These are phyloP conservation scores for Agrilus mali DNA, from an alignment of 2,888 invertebrate genomes.

Conservation along the genomic window DNA sequence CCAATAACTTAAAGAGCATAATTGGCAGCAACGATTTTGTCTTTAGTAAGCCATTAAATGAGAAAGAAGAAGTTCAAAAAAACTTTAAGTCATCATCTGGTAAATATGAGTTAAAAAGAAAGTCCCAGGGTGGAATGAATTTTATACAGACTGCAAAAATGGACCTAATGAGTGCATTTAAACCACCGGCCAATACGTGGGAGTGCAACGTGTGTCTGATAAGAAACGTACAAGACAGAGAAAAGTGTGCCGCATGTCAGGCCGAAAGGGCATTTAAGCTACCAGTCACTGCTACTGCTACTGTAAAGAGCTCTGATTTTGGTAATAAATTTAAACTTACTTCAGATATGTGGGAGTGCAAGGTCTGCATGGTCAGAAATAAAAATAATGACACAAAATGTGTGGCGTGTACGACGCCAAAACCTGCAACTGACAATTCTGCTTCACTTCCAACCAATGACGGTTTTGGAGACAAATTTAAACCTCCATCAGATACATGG, in stretches of 20 bases:
- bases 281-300: conserved; percentile 6
- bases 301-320: conserved; percentile 32
- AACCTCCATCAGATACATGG: conserved; percentile 41
- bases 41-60: conserved; percentile 42
- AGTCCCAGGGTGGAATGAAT: conserved; percentile 11
- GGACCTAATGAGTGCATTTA: conserved; percentile 32
- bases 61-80: conserved; percentile 14
- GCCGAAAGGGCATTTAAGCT: conserved; percentile 12
- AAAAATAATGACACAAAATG: conserved; percentile 35
- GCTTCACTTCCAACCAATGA: conserved; percentile 2
- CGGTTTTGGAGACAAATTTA: conserved; percentile 33
- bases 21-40: conserved; percentile 41
- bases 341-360: conserved; percentile 43
- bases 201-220: conserved; percentile 52
- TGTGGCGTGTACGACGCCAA: conserved; percentile 43
- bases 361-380: conserved; percentile 47
- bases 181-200: conserved; percentile 46
- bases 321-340: conserved; percentile 19
- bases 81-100: conserved; percentile 27
- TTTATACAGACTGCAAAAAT: conserved; percentile 14
- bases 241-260: conserved; percentile 43
- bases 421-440: conserved; percentile 24
- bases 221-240: conserved; percentile 37
- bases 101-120: conserved; percentile 6
- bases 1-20: conserved; percentile 31